Evolutionary conservation across 35 echinoderm and acorn worm genomes (phyloP).

Genomic region (Ophioderma brevispina): DNA sequence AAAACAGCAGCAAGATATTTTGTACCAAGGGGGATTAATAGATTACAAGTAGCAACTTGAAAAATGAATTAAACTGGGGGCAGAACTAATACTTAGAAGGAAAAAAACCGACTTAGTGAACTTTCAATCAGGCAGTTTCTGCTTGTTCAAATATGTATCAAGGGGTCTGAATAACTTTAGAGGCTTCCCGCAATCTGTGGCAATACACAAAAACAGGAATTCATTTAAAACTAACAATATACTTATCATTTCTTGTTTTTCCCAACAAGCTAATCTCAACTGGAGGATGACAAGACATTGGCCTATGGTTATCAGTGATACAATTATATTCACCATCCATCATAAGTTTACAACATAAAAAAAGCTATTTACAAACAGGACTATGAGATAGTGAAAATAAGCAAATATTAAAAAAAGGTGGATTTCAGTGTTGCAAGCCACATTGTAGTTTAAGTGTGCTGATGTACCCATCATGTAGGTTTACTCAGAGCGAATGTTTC

Average conservation of each 20-base stretch:
- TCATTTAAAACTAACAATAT: neutral
- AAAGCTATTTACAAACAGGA: neutral
- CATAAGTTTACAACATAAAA: constrained; percentile 50
- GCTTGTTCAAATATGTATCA: neutral
- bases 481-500: too few relatives aligned
- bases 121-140: neutral
- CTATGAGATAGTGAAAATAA: neutral
- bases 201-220: too few relatives aligned
- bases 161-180: neutral
- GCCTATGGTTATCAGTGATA: constrained; percentile 92
- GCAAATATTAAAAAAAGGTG: neutral
- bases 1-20: neutral
- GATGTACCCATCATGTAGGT: neutral
- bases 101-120: neutral
- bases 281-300: constrained; percentile 96
- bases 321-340: constrained; percentile 92
- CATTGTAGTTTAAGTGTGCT: neutral
- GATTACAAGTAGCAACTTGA: too few relatives aligned
- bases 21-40: too few relatives aligned
- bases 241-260: neutral
- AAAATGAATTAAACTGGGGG: too few relatives aligned
- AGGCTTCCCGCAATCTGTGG: too few relatives aligned
- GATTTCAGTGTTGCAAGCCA: neutral
- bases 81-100: neutral
- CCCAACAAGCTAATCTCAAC: constrained; percentile 70